Conservation (phyloP, 1,140 invertebrate genomes). For the Diabrotica undecimpunctata region DNA sequence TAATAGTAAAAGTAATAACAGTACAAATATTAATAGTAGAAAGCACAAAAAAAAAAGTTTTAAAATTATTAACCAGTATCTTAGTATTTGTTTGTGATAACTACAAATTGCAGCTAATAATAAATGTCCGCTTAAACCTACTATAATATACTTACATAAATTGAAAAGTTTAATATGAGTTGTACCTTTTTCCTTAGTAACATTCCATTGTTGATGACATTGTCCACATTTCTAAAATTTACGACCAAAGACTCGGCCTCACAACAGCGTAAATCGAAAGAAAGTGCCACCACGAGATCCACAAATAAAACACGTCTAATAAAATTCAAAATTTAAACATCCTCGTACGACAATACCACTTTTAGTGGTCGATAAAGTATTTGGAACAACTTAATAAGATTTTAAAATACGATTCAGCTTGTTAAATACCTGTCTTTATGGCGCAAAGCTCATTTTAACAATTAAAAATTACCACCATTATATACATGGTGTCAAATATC, state of each 20-base stretch:
- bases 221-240: background rate
- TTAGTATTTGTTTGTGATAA: too few species aligned
- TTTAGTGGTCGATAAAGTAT: conserved; percentile 2
- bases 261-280: conserved; percentile 10
- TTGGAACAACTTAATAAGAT: conserved; percentile 11
- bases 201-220: background rate
- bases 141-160: background rate
- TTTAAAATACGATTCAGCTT: conserved; percentile 12
- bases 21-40: too few species aligned
- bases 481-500: conserved; percentile 29
- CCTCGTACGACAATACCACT: conserved; percentile 9
- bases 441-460: conserved; percentile 13
- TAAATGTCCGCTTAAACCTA: too few species aligned
- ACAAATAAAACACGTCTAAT: conserved; percentile 8
- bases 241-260: background rate
- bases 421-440: conserved; percentile 5
- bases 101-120: too few species aligned
- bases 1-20: too few species aligned
- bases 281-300: conserved; percentile 2
- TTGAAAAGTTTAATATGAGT: background rate
- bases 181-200: background rate
- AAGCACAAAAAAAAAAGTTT: too few species aligned
- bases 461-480: conserved; percentile 29
- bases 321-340: conserved; percentile 14
- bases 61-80: too few species aligned